Base-by-base conservation (phyloP, 2,888 invertebrate species). In the Dione vanillae region DNA sequence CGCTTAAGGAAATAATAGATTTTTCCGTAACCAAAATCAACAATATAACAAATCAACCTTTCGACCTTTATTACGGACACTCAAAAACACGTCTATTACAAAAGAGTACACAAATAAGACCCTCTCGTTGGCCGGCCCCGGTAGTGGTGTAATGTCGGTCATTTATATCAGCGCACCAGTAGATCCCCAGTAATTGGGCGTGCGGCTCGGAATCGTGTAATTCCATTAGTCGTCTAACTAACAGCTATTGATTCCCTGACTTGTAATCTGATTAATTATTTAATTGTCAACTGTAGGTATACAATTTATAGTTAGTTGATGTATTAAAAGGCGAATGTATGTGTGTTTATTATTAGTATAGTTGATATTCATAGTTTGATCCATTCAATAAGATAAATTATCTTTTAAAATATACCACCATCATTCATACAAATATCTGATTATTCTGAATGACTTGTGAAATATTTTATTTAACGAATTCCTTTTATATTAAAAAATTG, bases 121-220 rank as follows among this genome's bases (percentile, higher is more conserved):
- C 16, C 56, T 45, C 70, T 64, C 65, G 45, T 47, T 65, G 65
- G 54, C 52, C 73, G 59, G 45, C 20, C 49, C 52, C 73, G 59
- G 45, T 35, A 20, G 56, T 45, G 67, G 69, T 64, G 49, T 74
- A 75, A 72, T 75, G 74, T 47, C 61, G 59, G 67, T 67, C 70
- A 73, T 74, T 72, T 75, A 73, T 76, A 72, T 72, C 65, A 69
- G 70, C 51, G 41, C 62, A 65, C 73, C 72, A 64, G 72, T 65
- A 70, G 72, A 74, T 67, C 76, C 78, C 74, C 75, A 73, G 80
- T 77, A 77, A 72, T 74, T 74, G 72, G 74, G 69, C 67, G 67
- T 62, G 72, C 74, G 72, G 72, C 41, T 62, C 65, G 67, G 72
- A 74, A 70, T 72, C 69, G 72, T 74, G 72, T 74, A 74, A 74